These are phyloP conservation scores for Holotrichia oblita DNA, from an alignment of 1,140 invertebrate genomes.

Conservation along the genomic window DNA sequence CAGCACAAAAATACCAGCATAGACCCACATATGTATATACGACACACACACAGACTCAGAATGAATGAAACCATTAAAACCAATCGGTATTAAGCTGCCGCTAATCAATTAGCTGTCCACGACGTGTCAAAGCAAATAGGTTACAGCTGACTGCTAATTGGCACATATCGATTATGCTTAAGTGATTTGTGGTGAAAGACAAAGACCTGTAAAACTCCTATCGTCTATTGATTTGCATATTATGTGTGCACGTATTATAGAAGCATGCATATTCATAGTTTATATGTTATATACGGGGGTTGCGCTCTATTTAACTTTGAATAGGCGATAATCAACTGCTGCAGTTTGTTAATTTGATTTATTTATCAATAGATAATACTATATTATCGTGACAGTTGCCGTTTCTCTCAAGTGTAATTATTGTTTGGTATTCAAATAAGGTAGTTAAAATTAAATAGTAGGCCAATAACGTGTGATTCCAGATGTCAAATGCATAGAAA, in stretches of 20 bases:
- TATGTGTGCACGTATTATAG: not conserved
- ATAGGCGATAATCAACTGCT: not conserved
- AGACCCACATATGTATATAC: not conserved
- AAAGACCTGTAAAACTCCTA: slow-evolving; percentile 8
- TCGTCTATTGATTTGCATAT: slow-evolving; percentile 12
- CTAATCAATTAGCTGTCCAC: slow-evolving; percentile 38
- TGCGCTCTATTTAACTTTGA: not conserved
- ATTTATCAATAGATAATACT: slow-evolving; percentile 19
- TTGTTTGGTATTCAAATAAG: not conserved
- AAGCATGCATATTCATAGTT: too few relatives aligned
- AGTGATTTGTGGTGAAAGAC: slow-evolving; percentile 20
- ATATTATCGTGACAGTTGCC: not conserved
- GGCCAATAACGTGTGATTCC: too few relatives aligned
- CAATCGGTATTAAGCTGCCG: slow-evolving; percentile 27
- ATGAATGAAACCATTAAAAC: slow-evolving; percentile 35
- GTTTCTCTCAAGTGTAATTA: not conserved
- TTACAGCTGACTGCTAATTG: slow-evolving; percentile 36
- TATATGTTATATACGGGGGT: slow-evolving; percentile 4
- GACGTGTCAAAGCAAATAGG: slow-evolving; percentile 38
- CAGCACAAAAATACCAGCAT: not conserved
- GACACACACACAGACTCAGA: not conserved
- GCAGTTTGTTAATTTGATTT: slow-evolving; percentile 20
- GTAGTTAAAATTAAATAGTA: not conserved
- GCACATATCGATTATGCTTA: slow-evolving; percentile 36
- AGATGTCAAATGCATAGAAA: too few relatives aligned